A percentile compares a stretch with the other conserved stretches of the same genome.
Conservation (phyloP, 2,113 vertebrate genomes). For the Apistogramma diplotaenia region DNA sequence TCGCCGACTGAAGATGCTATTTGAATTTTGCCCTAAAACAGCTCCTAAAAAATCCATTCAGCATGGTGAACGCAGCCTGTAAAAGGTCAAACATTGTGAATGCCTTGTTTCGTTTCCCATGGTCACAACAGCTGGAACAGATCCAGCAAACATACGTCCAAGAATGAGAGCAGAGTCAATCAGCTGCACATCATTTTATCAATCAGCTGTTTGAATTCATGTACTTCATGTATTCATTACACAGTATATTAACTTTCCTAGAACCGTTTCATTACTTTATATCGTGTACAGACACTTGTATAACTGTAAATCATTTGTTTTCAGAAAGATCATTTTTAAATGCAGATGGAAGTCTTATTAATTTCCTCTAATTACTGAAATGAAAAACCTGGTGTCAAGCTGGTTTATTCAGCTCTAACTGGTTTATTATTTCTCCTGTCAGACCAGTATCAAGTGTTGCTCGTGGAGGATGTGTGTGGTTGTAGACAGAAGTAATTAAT, state of each 20-base stretch:
- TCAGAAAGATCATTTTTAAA: neutral
- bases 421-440: neutral
- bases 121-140: neutral
- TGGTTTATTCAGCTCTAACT: neutral
- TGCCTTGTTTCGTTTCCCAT: neutral
- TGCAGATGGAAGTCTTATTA: neutral
- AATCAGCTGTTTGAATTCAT: neutral
- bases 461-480: neutral
- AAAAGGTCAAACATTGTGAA: neutral
- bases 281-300: neutral
- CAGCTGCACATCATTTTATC: neutral
- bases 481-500: neutral
- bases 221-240: neutral
- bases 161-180: neutral
- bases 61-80: neutral
- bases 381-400: neutral
- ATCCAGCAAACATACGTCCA: neutral
- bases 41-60: neutral
- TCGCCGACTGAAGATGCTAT: neutral
- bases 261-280: neutral
- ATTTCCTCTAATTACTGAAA: neutral
- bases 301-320: neutral
- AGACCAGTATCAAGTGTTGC: neutral
- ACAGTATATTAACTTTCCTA: neutral
- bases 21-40: neutral